These are phyloP conservation scores for Myanophis thanlyinensis DNA, from an alignment of 2,113 vertebrate genomes.

Conservation along the genomic window DNA sequence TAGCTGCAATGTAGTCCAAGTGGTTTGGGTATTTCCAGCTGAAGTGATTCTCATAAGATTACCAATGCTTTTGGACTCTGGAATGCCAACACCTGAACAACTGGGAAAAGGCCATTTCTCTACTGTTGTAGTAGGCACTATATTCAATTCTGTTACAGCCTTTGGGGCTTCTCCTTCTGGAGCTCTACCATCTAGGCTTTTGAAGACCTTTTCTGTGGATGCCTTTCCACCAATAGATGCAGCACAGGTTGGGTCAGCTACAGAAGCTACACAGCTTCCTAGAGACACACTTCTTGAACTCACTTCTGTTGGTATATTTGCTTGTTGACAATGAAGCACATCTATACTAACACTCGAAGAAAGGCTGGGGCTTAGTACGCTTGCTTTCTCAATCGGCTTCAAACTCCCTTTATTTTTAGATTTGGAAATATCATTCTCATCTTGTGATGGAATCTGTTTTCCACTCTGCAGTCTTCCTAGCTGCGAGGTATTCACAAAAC, in stretches of 20 bases:
- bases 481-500: conserved; percentile 37
- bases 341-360: conserved; percentile 42
- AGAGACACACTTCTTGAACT: conserved; percentile 49
- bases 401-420: conserved; percentile 62
- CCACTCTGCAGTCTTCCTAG: conserved; percentile 39
- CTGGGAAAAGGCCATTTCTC: conserved; percentile 72
- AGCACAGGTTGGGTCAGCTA: conserved; percentile 29
- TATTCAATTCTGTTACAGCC: conserved; percentile 55
- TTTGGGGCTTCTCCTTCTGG: conserved; percentile 55
- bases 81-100: conserved; percentile 69
- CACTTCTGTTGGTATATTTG: conserved; percentile 47
- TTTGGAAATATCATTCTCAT: conserved; percentile 54
- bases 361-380: conserved; percentile 28
- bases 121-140: conserved; percentile 59
- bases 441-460: conserved; percentile 45
- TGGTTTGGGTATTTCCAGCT: conserved; percentile 91
- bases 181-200: conserved; percentile 11
- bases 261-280: conserved; percentile 50
- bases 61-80: conserved; percentile 72
- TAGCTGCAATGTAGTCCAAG: conserved; percentile 94
- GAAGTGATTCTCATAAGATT: conserved; percentile 76
- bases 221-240: conserved; percentile 45
- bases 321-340: conserved; percentile 39
- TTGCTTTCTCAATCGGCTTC: conserved; percentile 47
- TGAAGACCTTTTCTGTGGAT: conserved; percentile 45